Evolutionary conservation across 1,140 invertebrate species (phyloP).

Genomic region (Dreissena rostriformis): DNA sequence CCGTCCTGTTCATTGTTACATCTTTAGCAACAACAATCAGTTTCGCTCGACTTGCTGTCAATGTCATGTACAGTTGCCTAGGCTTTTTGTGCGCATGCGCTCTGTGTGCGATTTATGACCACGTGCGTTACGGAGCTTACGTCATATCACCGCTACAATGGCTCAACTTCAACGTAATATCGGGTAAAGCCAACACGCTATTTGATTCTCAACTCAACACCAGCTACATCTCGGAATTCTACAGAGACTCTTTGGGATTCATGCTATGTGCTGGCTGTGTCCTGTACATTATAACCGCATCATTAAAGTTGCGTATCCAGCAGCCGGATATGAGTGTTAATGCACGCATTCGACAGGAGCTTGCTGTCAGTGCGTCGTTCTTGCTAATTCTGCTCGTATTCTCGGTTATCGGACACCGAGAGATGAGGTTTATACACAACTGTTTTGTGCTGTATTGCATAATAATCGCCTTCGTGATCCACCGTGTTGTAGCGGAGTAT

Average conservation of each 20-base stretch:
- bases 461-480: constrained; percentile 53
- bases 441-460: constrained; percentile 60
- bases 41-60: not conserved
- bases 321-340: too few species aligned
- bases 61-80: not conserved
- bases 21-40: too few species aligned
- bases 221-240: not conserved
- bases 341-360: too few species aligned
- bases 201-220: constrained; percentile 56
- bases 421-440: constrained; percentile 69
- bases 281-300: too few species aligned
- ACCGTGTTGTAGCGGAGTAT: constrained; percentile 11
- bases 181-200: constrained; percentile 61
- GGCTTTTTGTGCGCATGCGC: constrained; percentile 13
- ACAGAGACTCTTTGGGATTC: not conserved
- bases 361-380: constrained; percentile 29
- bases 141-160: constrained; percentile 73
- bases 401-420: constrained; percentile 62
- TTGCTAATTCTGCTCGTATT: constrained; percentile 50
- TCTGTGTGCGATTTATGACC: constrained; percentile 68
- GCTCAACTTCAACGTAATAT: constrained; percentile 71
- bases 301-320: too few species aligned
- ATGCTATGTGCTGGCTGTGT: too few species aligned
- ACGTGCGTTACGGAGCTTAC: constrained; percentile 63
- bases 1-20: constrained; percentile 7